Percentiles rank a stretch among this genome's conserved stretches.
These are phyloP conservation scores for Trematomus bernacchii DNA, from an alignment of 2,797 vertebrate genomes.

Conservation along the genomic window DNA sequence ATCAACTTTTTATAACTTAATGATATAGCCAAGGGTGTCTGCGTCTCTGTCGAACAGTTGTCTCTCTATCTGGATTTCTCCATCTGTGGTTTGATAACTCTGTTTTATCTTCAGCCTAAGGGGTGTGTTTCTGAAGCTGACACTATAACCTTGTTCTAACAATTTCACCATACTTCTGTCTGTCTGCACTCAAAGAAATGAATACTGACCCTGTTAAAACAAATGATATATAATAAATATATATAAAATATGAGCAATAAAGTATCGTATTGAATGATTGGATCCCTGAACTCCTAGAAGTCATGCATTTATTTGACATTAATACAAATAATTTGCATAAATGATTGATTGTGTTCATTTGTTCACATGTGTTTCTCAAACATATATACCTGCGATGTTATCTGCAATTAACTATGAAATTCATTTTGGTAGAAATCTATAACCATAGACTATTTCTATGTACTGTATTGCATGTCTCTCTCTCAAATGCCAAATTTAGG, in stretches of 20 bases:
- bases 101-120: conserved; percentile 52
- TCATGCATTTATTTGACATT: neutral
- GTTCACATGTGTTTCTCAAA: too few species aligned
- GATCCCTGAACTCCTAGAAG: neutral
- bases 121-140: conserved; percentile 36
- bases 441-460: too few species aligned
- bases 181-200: conserved; percentile 54
- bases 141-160: conserved; percentile 54
- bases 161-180: conserved; percentile 7
- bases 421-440: too few species aligned
- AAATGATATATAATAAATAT: too few species aligned
- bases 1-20: conserved; percentile 84
- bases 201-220: neutral
- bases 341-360: neutral
- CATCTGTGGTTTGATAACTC: conserved; percentile 70
- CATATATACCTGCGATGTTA: too few species aligned
- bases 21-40: conserved; percentile 71
- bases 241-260: neutral
- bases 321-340: neutral
- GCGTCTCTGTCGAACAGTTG: conserved; percentile 23
- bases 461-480: too few species aligned
- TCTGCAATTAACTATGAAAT: too few species aligned
- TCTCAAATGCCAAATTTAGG: too few species aligned
- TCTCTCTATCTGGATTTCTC: conserved; percentile 53
- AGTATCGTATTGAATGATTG: too few species aligned